These are phyloP conservation scores for Siderastrea siderea DNA, from an alignment of 92 coral and sea anemone species.

Conservation along the genomic window DNA sequence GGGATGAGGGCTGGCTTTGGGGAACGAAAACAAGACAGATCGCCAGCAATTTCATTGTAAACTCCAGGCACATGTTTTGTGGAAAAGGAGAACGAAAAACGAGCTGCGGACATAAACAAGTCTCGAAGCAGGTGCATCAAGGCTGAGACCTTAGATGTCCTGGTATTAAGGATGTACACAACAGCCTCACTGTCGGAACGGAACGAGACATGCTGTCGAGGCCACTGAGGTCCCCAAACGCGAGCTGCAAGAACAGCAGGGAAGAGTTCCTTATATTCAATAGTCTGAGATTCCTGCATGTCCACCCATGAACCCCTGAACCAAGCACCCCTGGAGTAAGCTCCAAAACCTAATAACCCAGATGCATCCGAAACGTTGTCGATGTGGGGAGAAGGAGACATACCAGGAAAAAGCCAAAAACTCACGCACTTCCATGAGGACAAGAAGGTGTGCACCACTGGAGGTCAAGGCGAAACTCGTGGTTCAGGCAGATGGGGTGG, in stretches of 20 bases:
- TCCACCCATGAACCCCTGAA: background rate
- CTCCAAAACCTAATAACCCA: background rate
- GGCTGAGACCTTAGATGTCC: background rate
- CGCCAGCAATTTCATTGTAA: slow-evolving; percentile 37
- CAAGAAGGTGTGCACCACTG: slow-evolving; percentile 33
- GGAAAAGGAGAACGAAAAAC: background rate
- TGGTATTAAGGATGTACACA: background rate
- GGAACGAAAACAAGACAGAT: slow-evolving; percentile 29
- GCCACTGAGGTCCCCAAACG: slow-evolving; percentile 50
- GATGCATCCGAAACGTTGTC: background rate
- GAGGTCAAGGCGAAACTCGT: background rate
- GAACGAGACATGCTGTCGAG: slow-evolving; percentile 28
- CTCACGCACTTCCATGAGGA: background rate
- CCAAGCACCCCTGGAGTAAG: background rate
- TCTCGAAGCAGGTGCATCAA: slow-evolving; percentile 28
- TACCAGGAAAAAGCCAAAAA: background rate
- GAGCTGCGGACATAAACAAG: background rate
- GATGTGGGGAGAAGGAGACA: background rate
- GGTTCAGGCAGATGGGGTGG: background rate
- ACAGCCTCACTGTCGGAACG: slow-evolving; percentile 64
- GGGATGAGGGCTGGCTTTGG: slow-evolving; percentile 19
- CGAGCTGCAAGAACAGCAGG: slow-evolving; percentile 44
- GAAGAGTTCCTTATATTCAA: slow-evolving; percentile 63
- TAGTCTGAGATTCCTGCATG: background rate
- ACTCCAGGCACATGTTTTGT: slow-evolving; percentile 15